Evolutionary conservation across 2,797 vertebrate species (phyloP).

Genomic region (Eulemur albifrons): DNA sequence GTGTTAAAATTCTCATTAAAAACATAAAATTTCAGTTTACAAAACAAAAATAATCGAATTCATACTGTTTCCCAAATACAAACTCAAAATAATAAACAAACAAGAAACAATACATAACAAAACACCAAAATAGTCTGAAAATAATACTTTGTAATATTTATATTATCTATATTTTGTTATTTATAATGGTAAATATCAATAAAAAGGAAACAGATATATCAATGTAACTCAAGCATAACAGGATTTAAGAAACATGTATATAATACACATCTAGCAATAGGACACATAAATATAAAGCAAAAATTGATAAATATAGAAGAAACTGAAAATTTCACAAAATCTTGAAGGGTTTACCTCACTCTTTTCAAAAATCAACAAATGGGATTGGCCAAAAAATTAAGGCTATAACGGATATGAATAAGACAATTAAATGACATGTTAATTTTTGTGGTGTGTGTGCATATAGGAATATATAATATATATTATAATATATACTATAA

Average conservation of each 20-base stretch:
- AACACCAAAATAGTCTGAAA: background rate
- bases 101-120: background rate
- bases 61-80: background rate
- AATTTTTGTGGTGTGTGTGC: background rate
- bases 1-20: background rate
- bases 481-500: no score
- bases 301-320: background rate
- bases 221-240: background rate
- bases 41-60: conserved; percentile 1
- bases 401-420: background rate
- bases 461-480: no score
- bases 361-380: background rate
- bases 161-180: background rate
- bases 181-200: background rate
- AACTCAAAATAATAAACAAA: background rate
- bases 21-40: background rate
- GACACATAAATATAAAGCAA: background rate
- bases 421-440: background rate
- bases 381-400: background rate
- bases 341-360: background rate
- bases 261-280: background rate
- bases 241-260: background rate
- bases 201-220: background rate
- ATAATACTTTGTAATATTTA: background rate
- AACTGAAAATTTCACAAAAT: background rate